Percentiles rank a stretch among this genome's conserved stretches.
Evolutionary conservation across 2,797 vertebrate species (phyloP).

Genomic region (Eulemur rubriventer): DNA sequence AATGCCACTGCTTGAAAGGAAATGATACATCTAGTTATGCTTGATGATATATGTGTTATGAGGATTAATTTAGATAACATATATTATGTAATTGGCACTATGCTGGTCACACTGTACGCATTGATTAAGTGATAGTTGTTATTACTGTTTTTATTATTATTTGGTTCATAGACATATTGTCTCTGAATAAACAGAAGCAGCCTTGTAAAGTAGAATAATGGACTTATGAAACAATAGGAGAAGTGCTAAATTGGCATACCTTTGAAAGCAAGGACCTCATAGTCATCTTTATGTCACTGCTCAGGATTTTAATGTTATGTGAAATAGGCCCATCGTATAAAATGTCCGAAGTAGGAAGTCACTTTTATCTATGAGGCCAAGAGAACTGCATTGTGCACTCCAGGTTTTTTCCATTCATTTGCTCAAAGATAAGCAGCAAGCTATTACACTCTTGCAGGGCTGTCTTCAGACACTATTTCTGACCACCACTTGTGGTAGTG

Average conservation of each 20-base stretch:
- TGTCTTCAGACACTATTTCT: constrained; percentile 89
- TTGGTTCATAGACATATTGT: not conserved
- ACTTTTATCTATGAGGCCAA: constrained; percentile 79
- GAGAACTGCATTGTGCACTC: constrained; percentile 79
- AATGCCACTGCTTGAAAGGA: constrained; percentile 67
- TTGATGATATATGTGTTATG: constrained; percentile 59
- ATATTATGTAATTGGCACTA: not conserved
- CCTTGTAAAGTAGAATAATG: not conserved
- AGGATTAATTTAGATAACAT: not conserved
- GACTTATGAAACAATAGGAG: not conserved
- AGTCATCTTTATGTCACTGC: constrained; percentile 43
- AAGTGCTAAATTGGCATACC: not conserved
- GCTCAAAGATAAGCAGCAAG: constrained; percentile 87
- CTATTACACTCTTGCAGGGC: constrained; percentile 85
- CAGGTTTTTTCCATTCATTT: constrained; percentile 86
- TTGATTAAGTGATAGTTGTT: not conserved
- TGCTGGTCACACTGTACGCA: not conserved
- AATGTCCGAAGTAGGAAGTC: constrained; percentile 67
- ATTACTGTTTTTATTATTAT: not conserved
- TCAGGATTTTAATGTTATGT: constrained; percentile 53
- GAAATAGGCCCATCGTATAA: constrained; percentile 60
- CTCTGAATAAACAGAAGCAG: not conserved
- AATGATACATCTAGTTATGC: constrained; percentile 54
- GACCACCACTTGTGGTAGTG: constrained; percentile 86
- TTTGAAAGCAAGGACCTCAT: not conserved